phyloP scores from a whole-genome alignment of 1,140 invertebrate species.

The Piezodorus guildinii region DNA sequence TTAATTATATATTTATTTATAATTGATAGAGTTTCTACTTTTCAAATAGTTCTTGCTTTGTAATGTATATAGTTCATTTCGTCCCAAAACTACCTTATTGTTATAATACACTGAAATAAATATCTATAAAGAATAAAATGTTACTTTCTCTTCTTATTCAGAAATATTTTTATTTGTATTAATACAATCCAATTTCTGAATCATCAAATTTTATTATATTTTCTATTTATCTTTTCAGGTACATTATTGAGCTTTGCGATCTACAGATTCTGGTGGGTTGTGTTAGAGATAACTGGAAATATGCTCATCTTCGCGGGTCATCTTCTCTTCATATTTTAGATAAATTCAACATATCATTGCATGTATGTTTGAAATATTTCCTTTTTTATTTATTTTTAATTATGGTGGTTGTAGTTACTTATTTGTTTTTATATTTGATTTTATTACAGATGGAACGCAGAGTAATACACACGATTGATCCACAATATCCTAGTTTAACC shows the following conservation, averaged over 20 bases:
- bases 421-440: background rate
- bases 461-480: constrained; percentile 69
- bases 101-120: no score
- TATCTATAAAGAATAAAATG: no score
- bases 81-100: no score
- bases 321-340: constrained; percentile 79
- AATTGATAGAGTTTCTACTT: no score
- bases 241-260: constrained; percentile 70
- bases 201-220: no score
- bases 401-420: background rate
- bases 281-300: constrained; percentile 80
- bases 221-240: constrained; percentile 40
- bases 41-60: no score
- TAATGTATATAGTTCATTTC: no score
- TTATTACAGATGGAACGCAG: constrained; percentile 54
- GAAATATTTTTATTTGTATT: background rate
- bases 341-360: constrained; percentile 78
- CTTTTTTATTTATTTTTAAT: background rate
- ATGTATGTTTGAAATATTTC: constrained; percentile 35
- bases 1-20: no score
- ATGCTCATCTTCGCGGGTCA: constrained; percentile 68
- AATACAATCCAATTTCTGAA: background rate
- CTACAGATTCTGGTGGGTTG: constrained; percentile 79
- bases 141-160: no score
- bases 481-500: constrained; percentile 69